phyloP scores from a whole-genome alignment of 1,140 invertebrate genomes.

The Drosophila serrata region DNA sequence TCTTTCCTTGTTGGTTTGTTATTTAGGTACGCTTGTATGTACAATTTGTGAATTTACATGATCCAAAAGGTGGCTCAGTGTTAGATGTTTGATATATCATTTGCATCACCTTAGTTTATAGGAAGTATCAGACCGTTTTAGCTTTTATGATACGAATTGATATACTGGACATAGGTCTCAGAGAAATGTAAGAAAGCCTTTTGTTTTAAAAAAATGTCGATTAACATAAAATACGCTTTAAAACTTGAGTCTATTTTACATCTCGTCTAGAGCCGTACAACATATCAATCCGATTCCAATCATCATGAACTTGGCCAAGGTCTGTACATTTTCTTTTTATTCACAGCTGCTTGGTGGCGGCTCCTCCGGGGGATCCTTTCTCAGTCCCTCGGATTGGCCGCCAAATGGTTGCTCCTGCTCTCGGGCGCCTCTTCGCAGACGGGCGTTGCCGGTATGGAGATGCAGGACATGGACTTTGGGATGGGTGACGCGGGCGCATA shows the following conservation, averaged over 20 bases:
- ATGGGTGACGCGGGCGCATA: constrained; percentile 63
- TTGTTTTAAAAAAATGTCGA: neutral
- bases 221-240: neutral
- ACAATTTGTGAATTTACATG: constrained; percentile 47
- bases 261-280: neutral
- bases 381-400: constrained; percentile 56
- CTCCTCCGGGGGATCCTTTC: constrained; percentile 11
- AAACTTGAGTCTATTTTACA: constrained; percentile 3
- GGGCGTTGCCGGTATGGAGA: constrained; percentile 75
- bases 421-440: constrained; percentile 53
- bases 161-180: constrained; percentile 2
- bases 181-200: constrained; percentile 8
- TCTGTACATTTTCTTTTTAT: constrained; percentile 46
- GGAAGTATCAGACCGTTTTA: constrained; percentile 31
- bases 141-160: constrained; percentile 14
- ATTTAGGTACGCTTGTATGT: constrained; percentile 68
- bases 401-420: constrained; percentile 43
- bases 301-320: constrained; percentile 32
- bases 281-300: constrained; percentile 14
- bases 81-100: constrained; percentile 34
- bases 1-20: constrained; percentile 27
- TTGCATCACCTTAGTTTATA: constrained; percentile 55
- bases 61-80: constrained; percentile 36
- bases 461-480: constrained; percentile 79
- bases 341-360: constrained; percentile 66